phyloP scores from a whole-genome alignment of 2,797 vertebrate genomes.

The Pangasius macronema region DNA sequence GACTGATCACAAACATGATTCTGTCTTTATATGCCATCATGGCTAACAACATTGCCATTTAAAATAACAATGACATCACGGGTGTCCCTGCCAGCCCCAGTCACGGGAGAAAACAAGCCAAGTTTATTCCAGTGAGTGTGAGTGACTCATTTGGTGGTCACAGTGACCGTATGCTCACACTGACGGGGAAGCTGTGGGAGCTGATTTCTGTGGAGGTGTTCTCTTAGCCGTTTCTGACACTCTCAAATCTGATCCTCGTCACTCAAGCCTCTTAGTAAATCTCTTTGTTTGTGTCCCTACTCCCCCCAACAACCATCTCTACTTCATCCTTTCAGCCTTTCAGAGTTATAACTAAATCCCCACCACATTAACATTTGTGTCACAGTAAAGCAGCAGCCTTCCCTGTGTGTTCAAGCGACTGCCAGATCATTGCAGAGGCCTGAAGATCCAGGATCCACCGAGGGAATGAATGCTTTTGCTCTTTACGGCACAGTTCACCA shows the following conservation, averaged over 20 bases:
- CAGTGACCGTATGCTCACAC: constrained; percentile 61
- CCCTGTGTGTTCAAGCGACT: not conserved
- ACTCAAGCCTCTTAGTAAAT: constrained; percentile 72
- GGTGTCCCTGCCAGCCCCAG: constrained; percentile 20
- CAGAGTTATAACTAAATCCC: constrained; percentile 53
- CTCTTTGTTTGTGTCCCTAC: constrained; percentile 14
- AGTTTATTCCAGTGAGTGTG: constrained; percentile 50
- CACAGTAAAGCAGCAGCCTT: constrained; percentile 46
- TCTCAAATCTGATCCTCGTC: constrained; percentile 65
- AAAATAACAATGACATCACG: constrained; percentile 43
- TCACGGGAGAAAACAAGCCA: constrained; percentile 49
- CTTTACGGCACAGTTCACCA: constrained; percentile 10
- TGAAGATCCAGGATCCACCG: constrained; percentile 1
- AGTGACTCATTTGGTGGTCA: constrained; percentile 69
- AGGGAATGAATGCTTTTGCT: not conserved
- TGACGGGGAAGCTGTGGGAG: constrained; percentile 62
- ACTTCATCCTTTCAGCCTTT: constrained; percentile 31
- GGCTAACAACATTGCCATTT: constrained; percentile 39
- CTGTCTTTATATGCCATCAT: not conserved
- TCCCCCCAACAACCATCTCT: not conserved
- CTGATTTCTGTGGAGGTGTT: constrained; percentile 58
- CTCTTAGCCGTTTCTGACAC: constrained; percentile 64
- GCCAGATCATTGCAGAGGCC: constrained; percentile 19
- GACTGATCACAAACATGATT: not conserved
- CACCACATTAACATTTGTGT: constrained; percentile 46